A percentile compares a stretch with the other conserved stretches of the same genome.
Conservation (phyloP, 2,797 vertebrate species). For the Neostethus bicornis region DNA sequence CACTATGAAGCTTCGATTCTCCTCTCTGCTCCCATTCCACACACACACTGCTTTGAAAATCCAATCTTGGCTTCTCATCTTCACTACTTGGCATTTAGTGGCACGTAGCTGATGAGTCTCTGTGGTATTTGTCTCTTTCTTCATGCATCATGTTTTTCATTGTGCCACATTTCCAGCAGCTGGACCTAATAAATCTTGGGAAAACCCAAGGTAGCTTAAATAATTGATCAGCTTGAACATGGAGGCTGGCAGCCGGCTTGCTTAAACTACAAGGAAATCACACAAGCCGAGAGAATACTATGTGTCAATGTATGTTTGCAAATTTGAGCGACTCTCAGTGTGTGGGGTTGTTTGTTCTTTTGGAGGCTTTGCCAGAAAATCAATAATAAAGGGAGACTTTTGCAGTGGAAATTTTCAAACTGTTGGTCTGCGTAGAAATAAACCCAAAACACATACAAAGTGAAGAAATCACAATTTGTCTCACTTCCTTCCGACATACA, state of each 20-base stretch:
- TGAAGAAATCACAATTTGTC: constrained; percentile 3
- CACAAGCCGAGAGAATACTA: constrained; percentile 60
- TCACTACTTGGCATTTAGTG: constrained; percentile 51
- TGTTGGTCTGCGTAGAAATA: constrained; percentile 27
- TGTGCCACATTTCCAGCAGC: constrained; percentile 66
- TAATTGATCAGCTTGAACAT: constrained; percentile 74
- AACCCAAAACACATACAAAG: constrained; percentile 19
- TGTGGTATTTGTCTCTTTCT: constrained; percentile 51
- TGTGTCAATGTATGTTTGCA: constrained; percentile 51
- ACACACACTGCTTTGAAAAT: constrained; percentile 33
- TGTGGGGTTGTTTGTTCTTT: constrained; percentile 30
- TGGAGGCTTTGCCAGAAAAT: constrained; percentile 39
- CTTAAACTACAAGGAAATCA: constrained; percentile 71
- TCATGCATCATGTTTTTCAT: constrained; percentile 62
- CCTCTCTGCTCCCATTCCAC: constrained; percentile 5
- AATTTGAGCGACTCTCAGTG: constrained; percentile 13
- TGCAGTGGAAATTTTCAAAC: constrained; percentile 38
- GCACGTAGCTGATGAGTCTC: constrained; percentile 55
- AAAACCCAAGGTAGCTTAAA: constrained; percentile 75
- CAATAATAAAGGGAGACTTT: constrained; percentile 40
- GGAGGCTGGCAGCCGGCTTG: constrained; percentile 64
- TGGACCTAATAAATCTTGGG: constrained; percentile 72
- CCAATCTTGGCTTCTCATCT: constrained; percentile 31
- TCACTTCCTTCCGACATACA: constrained; percentile 8
- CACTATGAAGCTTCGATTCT: constrained; percentile 1